phyloP scores from a whole-genome alignment of 2,113 vertebrate species.

The Piaya cayana region DNA sequence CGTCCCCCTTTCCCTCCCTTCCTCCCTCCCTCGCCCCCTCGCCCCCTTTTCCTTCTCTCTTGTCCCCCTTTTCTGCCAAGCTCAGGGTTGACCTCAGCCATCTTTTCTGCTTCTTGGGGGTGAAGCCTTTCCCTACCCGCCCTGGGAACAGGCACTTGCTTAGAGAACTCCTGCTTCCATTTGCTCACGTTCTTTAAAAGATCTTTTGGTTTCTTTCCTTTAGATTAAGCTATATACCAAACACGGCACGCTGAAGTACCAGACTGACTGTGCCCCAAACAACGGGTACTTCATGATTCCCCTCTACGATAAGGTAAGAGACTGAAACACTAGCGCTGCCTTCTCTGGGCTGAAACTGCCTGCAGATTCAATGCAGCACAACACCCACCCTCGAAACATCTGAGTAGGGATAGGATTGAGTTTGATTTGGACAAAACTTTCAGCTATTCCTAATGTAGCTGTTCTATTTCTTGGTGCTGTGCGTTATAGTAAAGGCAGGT shows the following conservation, averaged over 20 bases:
- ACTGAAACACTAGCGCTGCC: rapidly evolving
- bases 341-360: background rate
- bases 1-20: no score
- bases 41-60: no score
- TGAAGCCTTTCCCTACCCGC: background rate
- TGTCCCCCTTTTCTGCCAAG: no score
- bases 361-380: rapidly evolving
- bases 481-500: background rate
- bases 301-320: conserved; percentile 95
- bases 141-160: rapidly evolving
- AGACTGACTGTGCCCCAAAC: conserved; percentile 97
- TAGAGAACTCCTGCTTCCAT: background rate
- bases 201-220: background rate
- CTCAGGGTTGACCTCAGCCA: background rate
- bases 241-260: conserved; percentile 97
- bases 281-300: conserved; percentile 99
- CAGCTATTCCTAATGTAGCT: rapidly evolving
- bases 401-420: background rate
- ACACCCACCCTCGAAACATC: rapidly evolving
- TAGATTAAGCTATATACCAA: conserved; percentile 98
- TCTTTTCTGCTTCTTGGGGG: background rate
- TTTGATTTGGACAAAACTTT: background rate
- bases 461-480: background rate
- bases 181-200: background rate
- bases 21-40: no score